Percentiles rank a stretch among this genome's conserved stretches.
Evolutionary conservation across 2,888 invertebrate genomes (phyloP).

Genomic region (Ochropleura plecta): DNA sequence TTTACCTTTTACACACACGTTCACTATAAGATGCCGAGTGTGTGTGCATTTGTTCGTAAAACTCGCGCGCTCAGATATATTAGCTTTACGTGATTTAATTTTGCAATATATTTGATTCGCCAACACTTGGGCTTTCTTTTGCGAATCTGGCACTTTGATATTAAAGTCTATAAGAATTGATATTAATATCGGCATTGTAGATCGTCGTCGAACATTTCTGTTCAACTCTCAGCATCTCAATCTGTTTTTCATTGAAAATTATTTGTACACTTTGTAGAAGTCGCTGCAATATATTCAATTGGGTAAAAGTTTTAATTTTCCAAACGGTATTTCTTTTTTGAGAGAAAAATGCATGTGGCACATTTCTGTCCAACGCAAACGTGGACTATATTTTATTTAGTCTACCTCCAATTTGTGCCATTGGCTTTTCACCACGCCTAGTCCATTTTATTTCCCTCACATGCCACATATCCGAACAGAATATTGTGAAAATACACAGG

Average conservation of each 20-base stretch:
- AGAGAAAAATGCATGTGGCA: neutral
- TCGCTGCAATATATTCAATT: slow-evolving; percentile 10
- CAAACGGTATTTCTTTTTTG: slow-evolving; percentile 33
- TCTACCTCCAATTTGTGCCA: slow-evolving; percentile 30
- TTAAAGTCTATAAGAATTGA: slow-evolving; percentile 50
- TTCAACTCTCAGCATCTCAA: slow-evolving; percentile 27
- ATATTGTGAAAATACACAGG: slow-evolving; percentile 65
- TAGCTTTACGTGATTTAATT: slow-evolving; percentile 62
- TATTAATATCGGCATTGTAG: slow-evolving; percentile 52
- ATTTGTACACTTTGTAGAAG: slow-evolving; percentile 13
- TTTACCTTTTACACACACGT: slow-evolving; percentile 28
- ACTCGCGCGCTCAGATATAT: slow-evolving; percentile 45
- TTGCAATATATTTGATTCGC: slow-evolving; percentile 51
- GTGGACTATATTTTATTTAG: slow-evolving; percentile 28
- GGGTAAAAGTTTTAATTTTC: slow-evolving; percentile 16
- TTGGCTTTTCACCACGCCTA: slow-evolving; percentile 17
- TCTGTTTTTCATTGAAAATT: slow-evolving; percentile 33
- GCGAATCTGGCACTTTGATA: slow-evolving; percentile 39
- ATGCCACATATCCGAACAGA: slow-evolving; percentile 47
- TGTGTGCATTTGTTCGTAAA: slow-evolving; percentile 13
- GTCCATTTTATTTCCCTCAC: slow-evolving; percentile 48
- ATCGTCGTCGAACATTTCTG: slow-evolving; percentile 23
- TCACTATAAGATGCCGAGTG: neutral
- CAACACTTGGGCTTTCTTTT: slow-evolving; percentile 38
- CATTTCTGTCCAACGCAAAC: slow-evolving; percentile 14